Base-by-base conservation (phyloP, 1,140 invertebrate genomes). In the Orius insidiosus region DNA sequence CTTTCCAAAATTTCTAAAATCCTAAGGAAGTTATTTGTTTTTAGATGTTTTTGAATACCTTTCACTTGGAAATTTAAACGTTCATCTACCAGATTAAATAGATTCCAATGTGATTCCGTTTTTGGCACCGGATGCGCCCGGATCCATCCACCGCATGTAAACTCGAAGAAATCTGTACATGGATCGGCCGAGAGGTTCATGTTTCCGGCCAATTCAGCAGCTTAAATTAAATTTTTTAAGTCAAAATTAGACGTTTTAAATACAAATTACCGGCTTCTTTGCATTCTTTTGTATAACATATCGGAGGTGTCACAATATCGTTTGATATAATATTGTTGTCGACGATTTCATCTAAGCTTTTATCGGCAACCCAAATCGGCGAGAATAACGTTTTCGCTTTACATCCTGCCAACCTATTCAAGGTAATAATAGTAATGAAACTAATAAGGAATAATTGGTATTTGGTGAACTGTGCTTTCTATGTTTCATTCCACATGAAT, bases 111-210 rank as follows among this genome's bases (percentile, higher is more conserved):
- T 11, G 54, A 52, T 37, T 60, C 57, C 4, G 63, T 64, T 3
- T 52, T 41, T 3, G 66, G 62, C 10, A 67, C 55, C 6, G 57
- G 57, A 48, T 67, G 51, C 5, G 58, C 57, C 33, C 58, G 49
- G 11, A 60, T 55, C 68, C 68, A 72, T 31, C 62, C 58, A 13
- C 68, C 68, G 56, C 70, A 72, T 1, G 67, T 57, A 53, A 64
- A 70, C 31, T 64, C 53, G 54, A 67, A 71, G 47, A 71, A 65
- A 55, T 71, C 64, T 9, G 59, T 54, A 53, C 70, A 71, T 7
- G 68, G 68, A 40, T 68, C 60, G 10, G 59, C 58, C 2, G 57
- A 53, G 34, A 45, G 45, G 48, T 69, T 60, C 53, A 66, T 43
- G 30, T 43, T 43, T n/a, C n/a, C 14, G 8, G 31, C 10, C 24